Conservation (phyloP, 2,113 vertebrate genomes). For the Vimba vimba region DNA sequence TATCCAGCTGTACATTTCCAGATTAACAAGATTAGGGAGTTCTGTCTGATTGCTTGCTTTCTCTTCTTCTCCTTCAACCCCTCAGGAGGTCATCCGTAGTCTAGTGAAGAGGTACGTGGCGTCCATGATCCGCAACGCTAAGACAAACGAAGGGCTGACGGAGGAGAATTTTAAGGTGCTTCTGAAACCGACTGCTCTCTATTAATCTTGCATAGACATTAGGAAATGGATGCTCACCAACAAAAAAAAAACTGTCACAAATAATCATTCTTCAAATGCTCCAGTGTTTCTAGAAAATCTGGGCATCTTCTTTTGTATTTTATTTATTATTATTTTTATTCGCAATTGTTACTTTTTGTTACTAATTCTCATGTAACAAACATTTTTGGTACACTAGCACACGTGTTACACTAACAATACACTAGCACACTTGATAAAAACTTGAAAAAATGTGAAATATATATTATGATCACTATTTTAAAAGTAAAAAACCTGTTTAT, state of each 20-base stretch:
- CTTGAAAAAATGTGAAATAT: no score
- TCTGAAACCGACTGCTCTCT: not conserved
- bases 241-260: not conserved
- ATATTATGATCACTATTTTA: no score
- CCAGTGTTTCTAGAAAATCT: not conserved
- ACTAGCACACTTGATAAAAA: not conserved
- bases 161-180: constrained; percentile 97
- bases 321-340: not conserved
- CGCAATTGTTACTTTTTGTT: not conserved
- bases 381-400: no score
- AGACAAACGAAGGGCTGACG: constrained; percentile 93
- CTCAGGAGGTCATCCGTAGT: constrained; percentile 92
- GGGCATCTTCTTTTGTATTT: not conserved
- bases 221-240: not conserved
- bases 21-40: constrained; percentile 27
- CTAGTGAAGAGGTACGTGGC: constrained; percentile 95
- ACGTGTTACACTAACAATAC: no score
- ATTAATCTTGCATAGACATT: not conserved
- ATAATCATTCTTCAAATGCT: not conserved
- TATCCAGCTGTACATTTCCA: constrained; percentile 18
- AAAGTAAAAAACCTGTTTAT: not conserved
- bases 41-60: constrained; percentile 16
- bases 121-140: constrained; percentile 96
- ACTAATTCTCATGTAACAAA: no score
- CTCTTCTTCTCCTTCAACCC: constrained; percentile 4